Base-by-base conservation (phyloP, 2,888 invertebrate species). In the Ectemnius lituratus region DNA sequence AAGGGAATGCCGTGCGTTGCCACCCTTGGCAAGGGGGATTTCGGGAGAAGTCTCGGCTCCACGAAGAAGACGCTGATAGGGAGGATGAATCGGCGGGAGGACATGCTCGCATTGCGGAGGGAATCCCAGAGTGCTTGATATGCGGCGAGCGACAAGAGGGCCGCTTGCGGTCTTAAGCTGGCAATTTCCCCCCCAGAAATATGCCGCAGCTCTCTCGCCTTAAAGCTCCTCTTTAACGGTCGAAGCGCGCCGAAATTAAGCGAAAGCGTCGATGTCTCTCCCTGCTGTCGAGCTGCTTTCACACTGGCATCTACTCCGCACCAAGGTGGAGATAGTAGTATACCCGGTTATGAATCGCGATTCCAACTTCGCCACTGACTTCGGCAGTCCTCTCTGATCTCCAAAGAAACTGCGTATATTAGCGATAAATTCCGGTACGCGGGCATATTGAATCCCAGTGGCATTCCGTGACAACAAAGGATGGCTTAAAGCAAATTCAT, bases 181-280 rank as follows among this genome's bases (percentile, higher is more conserved):
- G 86, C 87, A 87, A 87, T 88, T 88, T 88, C 84, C 84, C 72
- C 37, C 75, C 81, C 78, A 84, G 84, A 87, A 88, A 88, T 88
- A 88, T 88, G 86, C 86, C 82, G 81, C 83, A 84, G 77, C 37
- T 11, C 37, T 37, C 37, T 37, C 78, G 79, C 77, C 84, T 83
- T 82, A 78, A 84, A 83, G 81, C 84, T 80, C 76, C 83, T 85
- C 84, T 86, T 88, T 86, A 87, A 87, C 87, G 83, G 83, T 81
- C 82, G 79, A 84, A 84, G 83, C 84, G 72, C 78, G 76, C 71
- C 78, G 85, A 88, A 88, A 88, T 88, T 87, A 88, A 88, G 84
- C 85, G 83, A 75, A 82, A 79, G 82, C 76, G 65, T 56, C 67
- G 70, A 65, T 56, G 59, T 67, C 69, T 37, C 37, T 56, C 61